Percentiles rank a stretch among this genome's conserved stretches.
These are phyloP conservation scores for Tethea ocularis DNA, from an alignment of 2,888 invertebrate species.

Conservation along the genomic window DNA sequence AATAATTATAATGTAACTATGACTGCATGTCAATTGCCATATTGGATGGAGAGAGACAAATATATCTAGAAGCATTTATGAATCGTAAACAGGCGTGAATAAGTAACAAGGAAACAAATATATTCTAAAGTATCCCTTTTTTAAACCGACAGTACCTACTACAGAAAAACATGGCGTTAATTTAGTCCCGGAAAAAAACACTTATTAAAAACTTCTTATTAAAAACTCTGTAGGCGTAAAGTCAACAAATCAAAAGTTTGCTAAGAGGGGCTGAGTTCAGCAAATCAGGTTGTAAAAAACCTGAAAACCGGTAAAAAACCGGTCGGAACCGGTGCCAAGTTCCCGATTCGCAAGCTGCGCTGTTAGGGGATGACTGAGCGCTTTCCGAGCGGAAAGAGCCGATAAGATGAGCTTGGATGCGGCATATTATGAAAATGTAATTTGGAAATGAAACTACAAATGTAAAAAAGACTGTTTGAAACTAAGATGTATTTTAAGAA, in stretches of 20 bases:
- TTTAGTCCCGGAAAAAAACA: not conserved
- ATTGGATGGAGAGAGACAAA: no score
- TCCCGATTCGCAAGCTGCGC: constrained; percentile 36
- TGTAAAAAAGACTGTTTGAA: not conserved
- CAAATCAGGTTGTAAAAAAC: constrained; percentile 42
- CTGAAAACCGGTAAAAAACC: constrained; percentile 45
- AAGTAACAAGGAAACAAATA: no score
- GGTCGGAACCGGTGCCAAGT: constrained; percentile 56
- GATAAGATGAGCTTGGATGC: constrained; percentile 42
- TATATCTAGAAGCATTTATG: no score
- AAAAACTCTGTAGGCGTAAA: constrained; percentile 19
- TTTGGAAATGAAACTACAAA: not conserved
- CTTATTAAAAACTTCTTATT: constrained; percentile 8
- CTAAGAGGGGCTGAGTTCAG: constrained; percentile 27
- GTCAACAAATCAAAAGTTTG: constrained; percentile 31
- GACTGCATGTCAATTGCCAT: no score
- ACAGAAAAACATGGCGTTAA: not conserved
- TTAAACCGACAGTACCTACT: no score
- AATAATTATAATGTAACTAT: no score
- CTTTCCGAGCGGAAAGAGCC: constrained; percentile 42
- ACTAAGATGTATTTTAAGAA: not conserved
- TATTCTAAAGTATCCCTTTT: no score
- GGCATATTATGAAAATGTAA: constrained; percentile 27
- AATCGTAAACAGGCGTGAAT: no score
- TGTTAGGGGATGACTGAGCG: constrained; percentile 51